A percentile compares a stretch with the other conserved stretches of the same genome.
Conservation (phyloP, 2,113 vertebrate species). For the Notarius lentiginosus region DNA sequence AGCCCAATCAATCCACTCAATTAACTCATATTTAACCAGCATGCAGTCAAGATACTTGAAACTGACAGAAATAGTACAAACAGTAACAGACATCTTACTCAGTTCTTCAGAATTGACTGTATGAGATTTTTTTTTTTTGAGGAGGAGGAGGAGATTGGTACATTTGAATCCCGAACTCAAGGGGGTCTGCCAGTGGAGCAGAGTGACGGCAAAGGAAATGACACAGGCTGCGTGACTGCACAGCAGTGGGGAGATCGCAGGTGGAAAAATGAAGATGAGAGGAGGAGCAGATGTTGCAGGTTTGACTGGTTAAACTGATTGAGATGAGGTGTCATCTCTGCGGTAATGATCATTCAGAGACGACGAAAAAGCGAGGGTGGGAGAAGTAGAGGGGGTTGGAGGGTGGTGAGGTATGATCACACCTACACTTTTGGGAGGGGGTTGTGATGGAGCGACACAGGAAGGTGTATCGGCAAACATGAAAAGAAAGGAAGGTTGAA, state of each 20-base stretch:
- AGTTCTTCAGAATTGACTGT: not conserved
- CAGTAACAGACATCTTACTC: not conserved
- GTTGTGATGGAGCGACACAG: conserved; percentile 23
- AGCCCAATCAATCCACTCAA: conserved; percentile 27
- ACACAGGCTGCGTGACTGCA: conserved; percentile 39
- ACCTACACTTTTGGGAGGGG: conserved; percentile 31
- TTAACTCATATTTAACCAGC: conserved; percentile 9
- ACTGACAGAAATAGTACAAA: not conserved
- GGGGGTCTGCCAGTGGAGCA: conserved; percentile 44
- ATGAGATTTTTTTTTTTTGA: conserved; percentile 8
- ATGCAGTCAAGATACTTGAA: conserved; percentile 23
- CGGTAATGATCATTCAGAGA: conserved; percentile 61
- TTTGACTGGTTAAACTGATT: conserved; percentile 59
- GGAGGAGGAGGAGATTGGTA: conserved; percentile 8
- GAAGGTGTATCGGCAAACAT: conserved; percentile 58
- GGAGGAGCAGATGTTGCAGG: conserved; percentile 57
- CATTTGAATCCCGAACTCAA: conserved; percentile 17
- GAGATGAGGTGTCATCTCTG: conserved; percentile 61
- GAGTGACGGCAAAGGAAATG: conserved; percentile 54
- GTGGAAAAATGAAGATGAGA: conserved; percentile 46
- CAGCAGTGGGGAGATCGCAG: conserved; percentile 40
- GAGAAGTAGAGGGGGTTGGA: not conserved
- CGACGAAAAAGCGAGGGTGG: conserved; percentile 28
- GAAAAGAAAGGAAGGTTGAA: conserved; percentile 29
- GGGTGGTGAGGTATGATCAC: conserved; percentile 49